phyloP scores from a whole-genome alignment of 2,888 invertebrate genomes.

The Chironomus riparius region DNA sequence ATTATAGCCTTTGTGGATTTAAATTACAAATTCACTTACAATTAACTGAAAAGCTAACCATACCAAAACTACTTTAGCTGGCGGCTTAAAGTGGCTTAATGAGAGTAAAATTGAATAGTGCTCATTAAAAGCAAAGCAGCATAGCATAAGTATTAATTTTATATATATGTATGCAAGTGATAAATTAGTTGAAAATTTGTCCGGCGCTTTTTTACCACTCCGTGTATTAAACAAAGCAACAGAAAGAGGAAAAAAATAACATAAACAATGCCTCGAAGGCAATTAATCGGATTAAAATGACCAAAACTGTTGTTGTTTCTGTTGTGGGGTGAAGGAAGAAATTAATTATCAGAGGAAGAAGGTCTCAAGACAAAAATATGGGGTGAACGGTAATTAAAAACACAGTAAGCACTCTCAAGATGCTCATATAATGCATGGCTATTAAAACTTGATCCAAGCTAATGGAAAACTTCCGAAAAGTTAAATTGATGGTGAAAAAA shows the following conservation, averaged over 20 bases:
- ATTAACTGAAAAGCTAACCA: not conserved
- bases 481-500: too few relatives aligned
- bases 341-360: not conserved
- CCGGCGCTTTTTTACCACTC: not conserved
- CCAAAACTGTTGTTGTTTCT: not conserved
- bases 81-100: not conserved
- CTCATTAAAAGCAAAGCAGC: not conserved
- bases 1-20: not conserved
- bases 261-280: not conserved
- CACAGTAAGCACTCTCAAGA: not conserved
- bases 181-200: conserved; percentile 6
- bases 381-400: not conserved
- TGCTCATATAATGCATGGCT: not conserved
- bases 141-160: not conserved
- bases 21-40: not conserved
- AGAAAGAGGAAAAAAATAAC: too few relatives aligned
- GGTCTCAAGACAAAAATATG: not conserved
- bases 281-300: conserved; percentile 10
- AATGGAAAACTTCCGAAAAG: too few relatives aligned
- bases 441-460: too few relatives aligned
- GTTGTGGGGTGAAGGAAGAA: not conserved
- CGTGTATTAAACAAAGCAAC: not conserved
- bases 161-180: not conserved
- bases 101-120: not conserved
- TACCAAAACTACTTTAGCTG: too few relatives aligned